Evolutionary conservation across 2,113 vertebrate species (phyloP).

Genomic region (Poeciliopsis retropinna): DNA sequence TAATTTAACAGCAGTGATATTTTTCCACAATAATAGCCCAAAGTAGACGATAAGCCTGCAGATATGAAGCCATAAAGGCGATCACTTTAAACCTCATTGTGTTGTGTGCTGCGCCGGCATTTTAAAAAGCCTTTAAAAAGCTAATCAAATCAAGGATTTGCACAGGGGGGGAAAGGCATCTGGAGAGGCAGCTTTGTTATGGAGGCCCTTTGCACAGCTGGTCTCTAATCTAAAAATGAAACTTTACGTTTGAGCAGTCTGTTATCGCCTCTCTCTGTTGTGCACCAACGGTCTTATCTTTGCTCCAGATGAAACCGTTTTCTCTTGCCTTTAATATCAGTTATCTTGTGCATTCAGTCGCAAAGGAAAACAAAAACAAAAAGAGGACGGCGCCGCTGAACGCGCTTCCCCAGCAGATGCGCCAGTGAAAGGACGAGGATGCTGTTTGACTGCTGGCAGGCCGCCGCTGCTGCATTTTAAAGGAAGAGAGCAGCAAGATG

Average conservation of each 20-base stretch:
- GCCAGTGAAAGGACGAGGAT: conserved; percentile 6
- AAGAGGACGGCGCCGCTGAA: conserved; percentile 42
- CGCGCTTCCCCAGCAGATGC: conserved; percentile 40
- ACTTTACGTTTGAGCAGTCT: conserved; percentile 69
- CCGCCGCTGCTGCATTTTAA: conserved; percentile 22
- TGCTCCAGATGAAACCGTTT: conserved; percentile 70
- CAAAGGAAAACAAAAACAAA: conserved; percentile 43
- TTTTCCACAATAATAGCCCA: conserved; percentile 60
- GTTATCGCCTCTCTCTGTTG: conserved; percentile 66
- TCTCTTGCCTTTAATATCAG: conserved; percentile 67
- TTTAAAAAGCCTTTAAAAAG: conserved; percentile 76
- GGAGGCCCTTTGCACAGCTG: conserved; percentile 63
- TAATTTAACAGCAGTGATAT: conserved; percentile 75
- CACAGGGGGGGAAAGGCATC: conserved; percentile 59
- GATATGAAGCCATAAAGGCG: conserved; percentile 62
- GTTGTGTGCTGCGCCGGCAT: conserved; percentile 57
- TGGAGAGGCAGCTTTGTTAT: conserved; percentile 67
- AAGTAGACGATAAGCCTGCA: conserved; percentile 55
- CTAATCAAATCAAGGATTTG: conserved; percentile 77
- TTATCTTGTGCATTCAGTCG: conserved; percentile 64
- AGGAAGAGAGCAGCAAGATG: neutral
- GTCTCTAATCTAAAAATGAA: conserved; percentile 76
- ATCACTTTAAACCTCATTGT: conserved; percentile 75
- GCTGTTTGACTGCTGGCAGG: neutral
- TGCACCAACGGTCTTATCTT: conserved; percentile 67